These are phyloP conservation scores for Eurois occulta DNA, from an alignment of 2,888 invertebrate species.

Conservation along the genomic window DNA sequence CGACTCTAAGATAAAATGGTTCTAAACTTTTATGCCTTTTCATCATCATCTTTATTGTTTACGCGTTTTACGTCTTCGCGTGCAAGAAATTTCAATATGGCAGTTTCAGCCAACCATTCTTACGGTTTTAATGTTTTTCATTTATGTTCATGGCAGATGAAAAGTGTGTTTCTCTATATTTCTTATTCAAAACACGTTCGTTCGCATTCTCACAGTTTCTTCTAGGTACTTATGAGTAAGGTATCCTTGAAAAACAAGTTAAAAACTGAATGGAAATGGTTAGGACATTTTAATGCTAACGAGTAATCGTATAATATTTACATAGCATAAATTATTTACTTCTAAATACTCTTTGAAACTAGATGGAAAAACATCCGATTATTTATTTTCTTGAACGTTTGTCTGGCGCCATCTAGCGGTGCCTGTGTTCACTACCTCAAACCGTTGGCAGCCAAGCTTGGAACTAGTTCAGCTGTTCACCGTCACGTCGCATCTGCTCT, in stretches of 20 bases:
- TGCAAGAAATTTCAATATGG: constrained; percentile 39
- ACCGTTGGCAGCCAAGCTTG: constrained; percentile 17
- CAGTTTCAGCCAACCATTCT: constrained; percentile 14
- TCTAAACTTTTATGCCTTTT: constrained; percentile 48
- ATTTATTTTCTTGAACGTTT: not conserved
- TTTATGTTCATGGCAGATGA: constrained; percentile 15
- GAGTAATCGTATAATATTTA: not conserved
- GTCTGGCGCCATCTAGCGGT: constrained; percentile 59
- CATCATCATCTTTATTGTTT: constrained; percentile 36
- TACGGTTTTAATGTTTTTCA: constrained; percentile 35
- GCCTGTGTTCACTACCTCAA: constrained; percentile 33
- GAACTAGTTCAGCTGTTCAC: constrained; percentile 28
- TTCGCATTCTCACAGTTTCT: not conserved
- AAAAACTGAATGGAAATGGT: not conserved
- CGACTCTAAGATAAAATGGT: constrained; percentile 32
- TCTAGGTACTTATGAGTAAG: not conserved
- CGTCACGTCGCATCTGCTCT: constrained; percentile 5
- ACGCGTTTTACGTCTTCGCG: constrained; percentile 33
- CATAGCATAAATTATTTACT: not conserved
- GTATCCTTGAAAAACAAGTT: constrained; percentile 14
- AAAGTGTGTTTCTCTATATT: constrained; percentile 15
- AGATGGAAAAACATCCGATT: not conserved
- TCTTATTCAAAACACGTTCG: constrained; percentile 12
- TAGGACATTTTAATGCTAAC: not conserved
- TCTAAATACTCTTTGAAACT: not conserved